Conservation (phyloP, 92 coral and sea anemone genomes). For the Phenganax stokvisi region DNA sequence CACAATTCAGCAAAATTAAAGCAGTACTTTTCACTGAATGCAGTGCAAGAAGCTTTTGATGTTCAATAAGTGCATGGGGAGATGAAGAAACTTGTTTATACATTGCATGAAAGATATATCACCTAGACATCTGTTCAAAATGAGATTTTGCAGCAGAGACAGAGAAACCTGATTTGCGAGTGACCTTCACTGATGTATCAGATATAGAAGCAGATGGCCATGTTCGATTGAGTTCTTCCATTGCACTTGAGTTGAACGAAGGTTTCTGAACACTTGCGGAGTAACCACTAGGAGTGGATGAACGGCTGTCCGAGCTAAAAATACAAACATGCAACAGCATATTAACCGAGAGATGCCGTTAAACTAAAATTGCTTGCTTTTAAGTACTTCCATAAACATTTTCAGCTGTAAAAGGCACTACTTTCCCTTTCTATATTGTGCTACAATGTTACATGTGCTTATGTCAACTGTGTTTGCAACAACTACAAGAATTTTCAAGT, state of each 20-base stretch:
- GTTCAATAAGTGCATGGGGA: background rate
- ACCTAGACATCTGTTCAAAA: slow-evolving; percentile 52
- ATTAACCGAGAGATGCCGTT: no score
- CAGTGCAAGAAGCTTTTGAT: background rate
- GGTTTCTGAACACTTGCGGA: slow-evolving; percentile 19
- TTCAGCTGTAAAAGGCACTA: no score
- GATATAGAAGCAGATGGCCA: slow-evolving; percentile 30
- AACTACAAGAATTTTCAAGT: no score
- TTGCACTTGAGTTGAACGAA: slow-evolving; percentile 10
- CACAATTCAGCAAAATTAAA: no score
- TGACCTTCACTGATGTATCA: background rate
- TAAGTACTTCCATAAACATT: no score
- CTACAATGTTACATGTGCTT: no score
- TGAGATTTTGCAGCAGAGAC: slow-evolving; percentile 58
- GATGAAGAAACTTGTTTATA: background rate
- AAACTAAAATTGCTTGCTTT: no score
- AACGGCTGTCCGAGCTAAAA: slow-evolving; percentile 30
- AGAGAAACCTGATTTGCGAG: slow-evolving; percentile 36
- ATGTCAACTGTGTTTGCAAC: no score
- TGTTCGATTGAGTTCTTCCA: slow-evolving; percentile 39
- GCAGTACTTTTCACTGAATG: no score
- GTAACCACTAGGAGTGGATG: slow-evolving; percentile 23
- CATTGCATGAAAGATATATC: background rate
- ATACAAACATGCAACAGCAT: background rate
- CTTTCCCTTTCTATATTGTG: no score